Conservation (phyloP, 2,113 vertebrate species). For the Pituophis catenifer region DNA sequence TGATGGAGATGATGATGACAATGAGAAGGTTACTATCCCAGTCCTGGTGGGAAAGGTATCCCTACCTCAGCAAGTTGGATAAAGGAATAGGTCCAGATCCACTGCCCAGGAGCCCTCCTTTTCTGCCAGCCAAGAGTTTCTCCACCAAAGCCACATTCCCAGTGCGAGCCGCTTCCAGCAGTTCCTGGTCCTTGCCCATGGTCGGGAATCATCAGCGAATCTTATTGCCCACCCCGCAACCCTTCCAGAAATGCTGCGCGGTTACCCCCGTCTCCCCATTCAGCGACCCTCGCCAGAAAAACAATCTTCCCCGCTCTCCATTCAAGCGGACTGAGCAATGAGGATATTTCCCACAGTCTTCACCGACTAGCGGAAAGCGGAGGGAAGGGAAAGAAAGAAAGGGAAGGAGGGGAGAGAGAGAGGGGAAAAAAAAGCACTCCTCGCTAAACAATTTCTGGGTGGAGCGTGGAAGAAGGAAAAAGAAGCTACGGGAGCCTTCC, state of each 20-base stretch:
- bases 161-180: constrained; percentile 94
- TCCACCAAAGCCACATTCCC: constrained; percentile 96
- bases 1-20: not conserved
- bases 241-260: not conserved
- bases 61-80: constrained; percentile 93
- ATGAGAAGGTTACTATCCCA: constrained; percentile 50
- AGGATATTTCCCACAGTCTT: constrained; percentile 58
- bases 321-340: constrained; percentile 40
- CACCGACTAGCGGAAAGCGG: constrained; percentile 35
- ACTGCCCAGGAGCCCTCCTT: constrained; percentile 92
- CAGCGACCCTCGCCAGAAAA: constrained; percentile 28
- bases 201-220: constrained; percentile 53
- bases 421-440: constrained; percentile 43
- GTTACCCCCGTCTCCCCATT: constrained; percentile 22
- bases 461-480: constrained; percentile 52
- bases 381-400: not conserved
- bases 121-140: constrained; percentile 93
- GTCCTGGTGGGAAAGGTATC: constrained; percentile 44
- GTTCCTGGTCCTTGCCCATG: constrained; percentile 98
- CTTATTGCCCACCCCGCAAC: constrained; percentile 27
- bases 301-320: constrained; percentile 32
- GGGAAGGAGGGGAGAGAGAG: not conserved
- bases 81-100: constrained; percentile 91
- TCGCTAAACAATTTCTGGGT: constrained; percentile 65
- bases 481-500: constrained; percentile 9